Conservation (phyloP, 1,140 invertebrate genomes). For the Dermatophagoides farinae region DNA sequence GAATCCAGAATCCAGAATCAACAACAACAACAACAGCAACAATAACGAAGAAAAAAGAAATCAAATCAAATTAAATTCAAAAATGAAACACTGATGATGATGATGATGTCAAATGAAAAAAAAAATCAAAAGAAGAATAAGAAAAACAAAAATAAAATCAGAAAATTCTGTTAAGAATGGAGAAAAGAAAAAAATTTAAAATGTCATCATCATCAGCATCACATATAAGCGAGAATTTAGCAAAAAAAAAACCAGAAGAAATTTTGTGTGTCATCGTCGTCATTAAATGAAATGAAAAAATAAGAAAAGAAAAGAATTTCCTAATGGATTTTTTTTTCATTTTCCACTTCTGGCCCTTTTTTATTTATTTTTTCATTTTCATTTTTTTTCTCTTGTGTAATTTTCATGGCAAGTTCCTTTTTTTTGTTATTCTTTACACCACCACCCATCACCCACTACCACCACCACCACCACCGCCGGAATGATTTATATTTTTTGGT, state of each 20-base stretch:
- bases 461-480: too few relatives aligned
- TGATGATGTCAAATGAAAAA: not conserved
- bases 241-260: not conserved
- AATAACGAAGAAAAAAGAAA: too few relatives aligned
- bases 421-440: too few relatives aligned
- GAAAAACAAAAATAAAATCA: too few relatives aligned
- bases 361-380: not conserved
- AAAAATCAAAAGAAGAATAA: not conserved
- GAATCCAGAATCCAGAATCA: too few relatives aligned
- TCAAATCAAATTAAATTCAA: too few relatives aligned
- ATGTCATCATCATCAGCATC: not conserved
- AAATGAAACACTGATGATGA: too few relatives aligned
- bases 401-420: slow-evolving; percentile 5
- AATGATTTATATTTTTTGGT: too few relatives aligned
- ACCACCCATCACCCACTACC: too few relatives aligned
- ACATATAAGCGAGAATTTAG: not conserved
- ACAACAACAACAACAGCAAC: too few relatives aligned
- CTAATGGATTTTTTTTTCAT: not conserved
- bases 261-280: not conserved
- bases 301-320: not conserved
- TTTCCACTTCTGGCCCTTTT: not conserved
- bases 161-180: too few relatives aligned
- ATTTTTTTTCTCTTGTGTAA: not conserved
- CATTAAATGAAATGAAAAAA: not conserved
- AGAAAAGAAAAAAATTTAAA: too few relatives aligned